phyloP scores from a whole-genome alignment of 1,140 invertebrate species.

The Luehdorfia chinensis region DNA sequence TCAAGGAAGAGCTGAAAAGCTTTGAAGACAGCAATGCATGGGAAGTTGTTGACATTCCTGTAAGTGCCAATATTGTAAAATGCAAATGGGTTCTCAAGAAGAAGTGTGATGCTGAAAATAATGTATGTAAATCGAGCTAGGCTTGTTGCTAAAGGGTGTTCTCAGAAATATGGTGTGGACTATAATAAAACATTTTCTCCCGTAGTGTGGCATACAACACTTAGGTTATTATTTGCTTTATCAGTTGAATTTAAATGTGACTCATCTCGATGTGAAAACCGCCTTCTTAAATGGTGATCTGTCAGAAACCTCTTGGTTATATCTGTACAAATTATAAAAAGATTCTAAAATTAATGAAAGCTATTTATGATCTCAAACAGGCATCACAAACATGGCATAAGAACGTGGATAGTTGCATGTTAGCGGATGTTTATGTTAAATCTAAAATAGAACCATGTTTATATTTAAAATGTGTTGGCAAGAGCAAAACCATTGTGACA shows the following conservation, averaged over 20 bases:
- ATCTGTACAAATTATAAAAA: slow-evolving; percentile 20
- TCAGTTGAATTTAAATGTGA: slow-evolving; percentile 19
- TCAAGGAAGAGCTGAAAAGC: slow-evolving; percentile 26
- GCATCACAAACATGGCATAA: slow-evolving; percentile 44
- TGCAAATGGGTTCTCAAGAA: slow-evolving; percentile 33
- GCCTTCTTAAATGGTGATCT: slow-evolving; percentile 65
- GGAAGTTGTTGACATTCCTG: slow-evolving; percentile 20
- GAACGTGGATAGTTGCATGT: slow-evolving; percentile 30
- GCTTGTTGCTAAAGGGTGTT: slow-evolving; percentile 25
- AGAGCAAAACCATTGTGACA: slow-evolving; percentile 35
- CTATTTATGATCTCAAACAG: slow-evolving; percentile 64
- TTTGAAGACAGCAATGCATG: slow-evolving; percentile 30
- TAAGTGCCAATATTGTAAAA: slow-evolving; percentile 16
- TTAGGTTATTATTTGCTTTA: no score
- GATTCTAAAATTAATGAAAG: slow-evolving; percentile 42
- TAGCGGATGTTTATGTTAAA: slow-evolving; percentile 31
- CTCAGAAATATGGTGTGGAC: slow-evolving; percentile 25
- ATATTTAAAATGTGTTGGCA: no score
- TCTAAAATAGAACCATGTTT: slow-evolving; percentile 42
- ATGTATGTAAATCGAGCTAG: slow-evolving; percentile 21
- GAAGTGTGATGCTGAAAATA: slow-evolving; percentile 23
- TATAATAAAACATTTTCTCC: slow-evolving; percentile 29
- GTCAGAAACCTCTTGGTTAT: slow-evolving; percentile 34
- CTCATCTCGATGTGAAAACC: no score
- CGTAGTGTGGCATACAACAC: no score